Evolutionary conservation across 2,888 invertebrate genomes (phyloP).

Genomic region (Eulithis prunata): DNA sequence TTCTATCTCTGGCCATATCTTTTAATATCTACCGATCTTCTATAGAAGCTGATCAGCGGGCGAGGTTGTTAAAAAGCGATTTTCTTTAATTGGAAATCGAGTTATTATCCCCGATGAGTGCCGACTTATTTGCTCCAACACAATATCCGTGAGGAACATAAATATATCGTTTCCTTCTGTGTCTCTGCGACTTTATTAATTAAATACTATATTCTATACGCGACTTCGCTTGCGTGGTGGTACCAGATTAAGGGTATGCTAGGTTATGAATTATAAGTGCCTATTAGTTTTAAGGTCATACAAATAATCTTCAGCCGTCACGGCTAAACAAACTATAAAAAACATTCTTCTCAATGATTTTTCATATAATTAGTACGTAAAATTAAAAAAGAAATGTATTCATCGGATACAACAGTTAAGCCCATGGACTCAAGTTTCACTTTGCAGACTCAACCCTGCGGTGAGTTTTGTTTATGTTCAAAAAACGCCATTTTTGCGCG

Average conservation of each 20-base stretch:
- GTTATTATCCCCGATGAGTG: conserved; percentile 48
- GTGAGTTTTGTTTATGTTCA: conserved; percentile 17
- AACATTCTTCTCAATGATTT: too few species aligned
- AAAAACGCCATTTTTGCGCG: conserved; percentile 18
- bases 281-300: too few species aligned
- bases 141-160: conserved; percentile 42
- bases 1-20: conserved; percentile 33
- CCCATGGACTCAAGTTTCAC: too few species aligned
- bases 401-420: too few species aligned
- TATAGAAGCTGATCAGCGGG: conserved; percentile 59
- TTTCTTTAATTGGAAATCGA: conserved; percentile 60
- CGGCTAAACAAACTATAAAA: too few species aligned
- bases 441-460: background rate
- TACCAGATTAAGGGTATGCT: too few species aligned
- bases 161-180: conserved; percentile 33
- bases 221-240: too few species aligned
- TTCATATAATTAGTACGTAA: too few species aligned
- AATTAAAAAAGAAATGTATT: too few species aligned
- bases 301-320: too few species aligned
- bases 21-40: conserved; percentile 55
- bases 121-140: conserved; percentile 40
- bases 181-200: conserved; percentile 17
- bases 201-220: background rate
- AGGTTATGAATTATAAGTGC: too few species aligned
- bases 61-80: conserved; percentile 57